These are phyloP conservation scores for Corvus moneduloides DNA, from an alignment of 2,113 vertebrate species.

Conservation along the genomic window DNA sequence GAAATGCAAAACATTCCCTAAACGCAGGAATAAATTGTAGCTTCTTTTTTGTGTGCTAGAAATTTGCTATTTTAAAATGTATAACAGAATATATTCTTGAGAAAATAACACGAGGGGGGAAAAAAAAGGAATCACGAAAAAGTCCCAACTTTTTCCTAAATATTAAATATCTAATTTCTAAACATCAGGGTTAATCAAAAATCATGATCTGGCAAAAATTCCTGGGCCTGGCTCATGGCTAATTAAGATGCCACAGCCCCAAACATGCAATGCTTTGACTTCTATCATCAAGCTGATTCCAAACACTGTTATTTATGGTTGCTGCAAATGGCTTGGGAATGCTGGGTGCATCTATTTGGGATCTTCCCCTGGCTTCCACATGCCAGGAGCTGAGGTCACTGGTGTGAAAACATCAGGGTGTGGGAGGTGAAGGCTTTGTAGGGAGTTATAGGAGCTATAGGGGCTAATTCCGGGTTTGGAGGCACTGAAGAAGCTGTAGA, in stretches of 20 bases:
- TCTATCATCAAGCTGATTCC: neutral
- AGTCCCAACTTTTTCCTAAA: neutral
- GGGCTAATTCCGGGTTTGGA: accelerated
- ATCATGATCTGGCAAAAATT: neutral
- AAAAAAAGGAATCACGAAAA: neutral
- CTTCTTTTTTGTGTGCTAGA: neutral
- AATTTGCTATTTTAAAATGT: neutral
- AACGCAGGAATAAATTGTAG: neutral
- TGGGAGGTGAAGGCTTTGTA: neutral
- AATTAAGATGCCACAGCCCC: neutral
- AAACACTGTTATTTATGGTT: neutral
- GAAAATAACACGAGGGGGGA: neutral
- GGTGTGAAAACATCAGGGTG: neutral
- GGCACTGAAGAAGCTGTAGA: neutral
- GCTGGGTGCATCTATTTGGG: neutral
- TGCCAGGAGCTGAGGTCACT: neutral
- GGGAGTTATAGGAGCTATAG: neutral
- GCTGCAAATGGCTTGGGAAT: neutral
- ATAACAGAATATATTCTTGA: neutral
- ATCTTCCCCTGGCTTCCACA: neutral
- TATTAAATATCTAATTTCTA: neutral
- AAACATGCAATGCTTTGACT: neutral
- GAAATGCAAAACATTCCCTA: neutral
- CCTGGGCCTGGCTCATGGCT: neutral
- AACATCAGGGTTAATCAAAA: neutral